Evolutionary conservation across 2,888 invertebrate genomes (phyloP), one percentile per base, ranked within the genome.

Genomic region (Ectemnius cavifrons): DNA sequence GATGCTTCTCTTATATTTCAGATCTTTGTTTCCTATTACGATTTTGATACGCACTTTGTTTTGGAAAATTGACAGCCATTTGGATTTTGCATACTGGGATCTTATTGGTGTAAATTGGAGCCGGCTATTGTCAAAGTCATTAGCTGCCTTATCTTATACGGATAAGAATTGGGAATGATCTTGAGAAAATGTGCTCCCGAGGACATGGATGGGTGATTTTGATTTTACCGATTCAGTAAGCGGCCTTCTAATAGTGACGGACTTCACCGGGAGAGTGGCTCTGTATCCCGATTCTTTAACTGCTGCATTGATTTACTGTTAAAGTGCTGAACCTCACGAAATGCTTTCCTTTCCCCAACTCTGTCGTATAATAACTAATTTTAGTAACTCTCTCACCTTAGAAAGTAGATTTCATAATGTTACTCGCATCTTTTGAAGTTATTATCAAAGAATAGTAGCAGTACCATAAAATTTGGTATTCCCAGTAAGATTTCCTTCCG

Each of bases 221-320:
- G 67, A 63, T 71, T 75, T 79, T 86, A 86, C 84, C 86, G 70
- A 75, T 80, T 59, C 79, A 86, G 79, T 77, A 37, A 37, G 37
- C 37, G 8, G 11, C 37, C 37, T 37, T 37, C 37, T 37, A 37
- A 37, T 37, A 37, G 37, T 37, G 37, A 37, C 37, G 37, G 11
- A 11, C 37, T 37, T 37, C 37, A 6, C 87, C 90, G 89, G 85
- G 84, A 89, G 90, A 88, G 89, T 78, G 88, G 78, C 84, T 84
- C 81, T 85, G 84, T 78, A 37, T 79, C 81, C 81, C 63, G 67
- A 82, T 88, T 88, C 78, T 27, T 23, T 23, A 47, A 77, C 46
- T 68, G 65, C 58, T 64, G 18, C 23, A 66, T 46, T 14, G 18
- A 23, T 72, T 28, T 16, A 52, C 37, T 46, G 23, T n/a, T 20